Percentiles rank a stretch among this genome's conserved stretches.
These are phyloP conservation scores for Dicranocentrus wangi DNA, from an alignment of 2,888 invertebrate species.

Conservation along the genomic window DNA sequence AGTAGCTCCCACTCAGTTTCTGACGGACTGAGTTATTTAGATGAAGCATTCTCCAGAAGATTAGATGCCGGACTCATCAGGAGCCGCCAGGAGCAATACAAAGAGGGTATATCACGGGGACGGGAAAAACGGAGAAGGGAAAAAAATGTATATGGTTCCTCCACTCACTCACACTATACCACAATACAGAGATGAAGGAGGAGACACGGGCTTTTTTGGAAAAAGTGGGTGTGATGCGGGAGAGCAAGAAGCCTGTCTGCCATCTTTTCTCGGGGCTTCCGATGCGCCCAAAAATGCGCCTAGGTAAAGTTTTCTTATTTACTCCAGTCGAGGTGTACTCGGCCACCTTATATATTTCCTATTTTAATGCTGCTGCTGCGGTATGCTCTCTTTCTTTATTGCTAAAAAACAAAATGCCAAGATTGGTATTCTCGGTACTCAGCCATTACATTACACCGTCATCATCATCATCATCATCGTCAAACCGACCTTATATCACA, in stretches of 20 bases:
- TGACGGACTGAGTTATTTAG: slow-evolving; percentile 30
- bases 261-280: slow-evolving; percentile 69
- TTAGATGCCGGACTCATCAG: slow-evolving; percentile 34
- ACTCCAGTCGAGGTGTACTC: slow-evolving; percentile 33
- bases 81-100: too few species aligned
- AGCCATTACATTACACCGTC: neutral
- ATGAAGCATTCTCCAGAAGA: slow-evolving; percentile 41
- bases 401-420: slow-evolving; percentile 8
- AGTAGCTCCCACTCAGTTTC: slow-evolving; percentile 18
- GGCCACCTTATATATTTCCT: slow-evolving; percentile 25
- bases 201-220: slow-evolving; percentile 56
- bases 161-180: neutral
- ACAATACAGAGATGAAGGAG: slow-evolving; percentile 58
- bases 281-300: slow-evolving; percentile 72
- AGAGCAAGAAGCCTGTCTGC: slow-evolving; percentile 64
- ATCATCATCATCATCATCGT: too few species aligned
- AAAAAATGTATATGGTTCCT: slow-evolving; percentile 5
- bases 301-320: slow-evolving; percentile 66
- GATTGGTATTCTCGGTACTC: neutral
- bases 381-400: too few species aligned
- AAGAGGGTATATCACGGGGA: too few species aligned
- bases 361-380: neutral
- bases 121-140: slow-evolving; percentile 2
- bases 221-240: slow-evolving; percentile 61
- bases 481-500: neutral